These are phyloP conservation scores for Phallusia fumigata DNA, from an alignment of 23 tunicate genomes.

Conservation along the genomic window DNA sequence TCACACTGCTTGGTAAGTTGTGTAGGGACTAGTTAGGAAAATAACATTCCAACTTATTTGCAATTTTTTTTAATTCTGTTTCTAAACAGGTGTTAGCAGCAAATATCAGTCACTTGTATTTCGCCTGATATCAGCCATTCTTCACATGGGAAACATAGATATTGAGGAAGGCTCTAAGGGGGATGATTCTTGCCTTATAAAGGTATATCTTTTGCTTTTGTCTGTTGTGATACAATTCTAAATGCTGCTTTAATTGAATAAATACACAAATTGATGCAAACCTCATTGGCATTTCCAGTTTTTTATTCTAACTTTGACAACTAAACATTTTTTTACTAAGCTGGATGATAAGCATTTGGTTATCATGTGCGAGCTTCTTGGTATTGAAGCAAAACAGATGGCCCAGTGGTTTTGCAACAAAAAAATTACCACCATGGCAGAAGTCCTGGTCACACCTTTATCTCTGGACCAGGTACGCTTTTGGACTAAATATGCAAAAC, in stretches of 20 bases:
- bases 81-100: conserved; percentile 83
- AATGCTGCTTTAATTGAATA: too few species aligned
- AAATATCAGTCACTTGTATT: conserved; percentile 90
- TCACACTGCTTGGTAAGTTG: conserved; percentile 84
- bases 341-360: conserved; percentile 64
- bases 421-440: conserved; percentile 89
- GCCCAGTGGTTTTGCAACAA: conserved; percentile 92
- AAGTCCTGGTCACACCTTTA: conserved; percentile 86
- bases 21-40: not conserved
- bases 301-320: too few species aligned
- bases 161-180: conserved; percentile 63
- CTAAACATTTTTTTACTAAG: conserved; percentile 15
- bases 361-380: conserved; percentile 86
- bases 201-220: too few species aligned
- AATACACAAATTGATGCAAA: too few species aligned
- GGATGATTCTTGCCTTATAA: conserved; percentile 45
- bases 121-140: conserved; percentile 78
- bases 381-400: conserved; percentile 92
- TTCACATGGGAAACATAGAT: conserved; percentile 98
- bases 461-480: conserved; percentile 63
- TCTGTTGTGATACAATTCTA: too few species aligned
- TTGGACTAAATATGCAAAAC: too few species aligned
- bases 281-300: too few species aligned
- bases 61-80: too few species aligned
- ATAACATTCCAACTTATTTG: not conserved